phyloP scores from a whole-genome alignment of 2,113 vertebrate genomes.

The Barnardius zonarius region DNA sequence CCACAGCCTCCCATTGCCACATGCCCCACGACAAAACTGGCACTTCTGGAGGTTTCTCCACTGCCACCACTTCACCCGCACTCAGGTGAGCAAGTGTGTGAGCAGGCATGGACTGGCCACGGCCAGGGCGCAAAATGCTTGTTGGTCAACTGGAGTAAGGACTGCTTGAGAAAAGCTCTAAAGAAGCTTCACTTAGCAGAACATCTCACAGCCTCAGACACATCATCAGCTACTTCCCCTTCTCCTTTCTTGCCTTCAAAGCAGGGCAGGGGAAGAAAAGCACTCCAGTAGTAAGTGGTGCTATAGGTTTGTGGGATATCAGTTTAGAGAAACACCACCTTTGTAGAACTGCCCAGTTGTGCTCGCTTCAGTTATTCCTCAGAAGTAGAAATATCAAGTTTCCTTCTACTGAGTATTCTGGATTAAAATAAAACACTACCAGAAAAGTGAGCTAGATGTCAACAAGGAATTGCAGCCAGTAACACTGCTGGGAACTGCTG shows the following conservation, averaged over 20 bases:
- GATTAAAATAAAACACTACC: not conserved
- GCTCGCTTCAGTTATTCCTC: not conserved
- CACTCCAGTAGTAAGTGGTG: not conserved
- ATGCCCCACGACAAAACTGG: not conserved
- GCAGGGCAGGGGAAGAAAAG: not conserved
- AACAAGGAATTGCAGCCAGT: not conserved
- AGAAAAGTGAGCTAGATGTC: not conserved
- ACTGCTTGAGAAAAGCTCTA: not conserved
- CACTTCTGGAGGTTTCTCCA: not conserved
- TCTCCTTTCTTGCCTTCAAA: not conserved
- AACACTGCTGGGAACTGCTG: not conserved
- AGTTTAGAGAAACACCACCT: not conserved
- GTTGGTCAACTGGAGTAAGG: not conserved
- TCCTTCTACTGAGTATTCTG: not conserved
- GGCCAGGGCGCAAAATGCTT: not conserved
- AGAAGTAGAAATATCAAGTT: rapidly evolving
- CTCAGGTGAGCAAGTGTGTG: not conserved
- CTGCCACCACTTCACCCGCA: not conserved
- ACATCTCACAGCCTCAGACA: not conserved
- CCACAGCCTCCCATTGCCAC: rapidly evolving
- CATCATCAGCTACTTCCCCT: not conserved
- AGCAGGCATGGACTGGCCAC: rapidly evolving
- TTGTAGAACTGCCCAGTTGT: not conserved
- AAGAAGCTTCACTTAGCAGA: not conserved
- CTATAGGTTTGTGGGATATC: not conserved